These are phyloP conservation scores for Augochlora pura DNA, from an alignment of 1,140 invertebrate species.

Conservation along the genomic window DNA sequence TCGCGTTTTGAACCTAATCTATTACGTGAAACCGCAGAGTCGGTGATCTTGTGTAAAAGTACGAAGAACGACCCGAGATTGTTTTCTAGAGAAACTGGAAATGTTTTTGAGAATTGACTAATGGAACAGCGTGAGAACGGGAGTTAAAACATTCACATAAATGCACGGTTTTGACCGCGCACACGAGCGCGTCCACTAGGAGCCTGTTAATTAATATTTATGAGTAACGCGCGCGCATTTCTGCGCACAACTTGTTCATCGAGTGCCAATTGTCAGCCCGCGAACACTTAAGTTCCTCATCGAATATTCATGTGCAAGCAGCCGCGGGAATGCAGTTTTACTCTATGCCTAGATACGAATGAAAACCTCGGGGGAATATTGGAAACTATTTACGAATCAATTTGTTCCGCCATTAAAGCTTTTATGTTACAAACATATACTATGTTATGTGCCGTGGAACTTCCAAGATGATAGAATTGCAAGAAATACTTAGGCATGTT, in stretches of 20 bases:
- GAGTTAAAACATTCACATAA: too few relatives aligned
- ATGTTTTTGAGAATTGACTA: too few relatives aligned
- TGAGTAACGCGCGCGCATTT: constrained; percentile 36
- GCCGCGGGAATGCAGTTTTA: constrained; percentile 14
- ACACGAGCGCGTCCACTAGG: neutral
- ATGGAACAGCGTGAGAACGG: too few relatives aligned
- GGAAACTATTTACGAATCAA: neutral
- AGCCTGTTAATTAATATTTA: constrained; percentile 41
- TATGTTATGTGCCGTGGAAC: neutral
- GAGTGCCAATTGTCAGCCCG: constrained; percentile 39
- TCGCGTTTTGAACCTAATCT: too few relatives aligned
- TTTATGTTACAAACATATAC: neutral
- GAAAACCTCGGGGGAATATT: neutral
- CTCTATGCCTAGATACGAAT: constrained; percentile 16
- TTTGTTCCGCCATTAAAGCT: neutral
- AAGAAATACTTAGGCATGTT: too few relatives aligned
- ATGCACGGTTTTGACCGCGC: neutral
- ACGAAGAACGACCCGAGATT: too few relatives aligned
- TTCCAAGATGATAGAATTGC: too few relatives aligned
- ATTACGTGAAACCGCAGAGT: too few relatives aligned
- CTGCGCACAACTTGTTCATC: constrained; percentile 43
- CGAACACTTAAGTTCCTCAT: constrained; percentile 40
- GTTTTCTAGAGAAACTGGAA: too few relatives aligned
- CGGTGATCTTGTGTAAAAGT: too few relatives aligned
- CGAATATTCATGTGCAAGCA: constrained; percentile 42